A percentile compares a stretch with the other conserved stretches of the same genome.
Evolutionary conservation across 2,888 invertebrate species (phyloP).

Genomic region (Caenorhabditis virilis): DNA sequence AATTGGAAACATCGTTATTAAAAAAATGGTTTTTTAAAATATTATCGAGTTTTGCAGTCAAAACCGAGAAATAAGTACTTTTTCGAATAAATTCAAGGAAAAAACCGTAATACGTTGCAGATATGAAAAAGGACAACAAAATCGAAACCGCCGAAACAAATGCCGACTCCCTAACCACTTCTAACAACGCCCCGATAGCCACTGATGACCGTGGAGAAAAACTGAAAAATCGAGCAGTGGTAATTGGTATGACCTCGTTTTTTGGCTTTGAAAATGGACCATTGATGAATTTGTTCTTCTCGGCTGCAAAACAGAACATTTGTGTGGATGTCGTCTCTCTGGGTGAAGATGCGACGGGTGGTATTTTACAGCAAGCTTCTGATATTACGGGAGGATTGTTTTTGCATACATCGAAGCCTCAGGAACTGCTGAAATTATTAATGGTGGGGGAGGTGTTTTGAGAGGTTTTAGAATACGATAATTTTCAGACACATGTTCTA

Average conservation of each 20-base stretch:
- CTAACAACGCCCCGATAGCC: not conserved
- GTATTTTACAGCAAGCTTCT: slow-evolving; percentile 50
- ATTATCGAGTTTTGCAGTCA: not conserved
- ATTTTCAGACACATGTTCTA: slow-evolving; percentile 37
- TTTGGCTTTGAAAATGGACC: slow-evolving; percentile 42
- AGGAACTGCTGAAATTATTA: slow-evolving; percentile 16
- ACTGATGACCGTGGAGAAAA: slow-evolving; percentile 5
- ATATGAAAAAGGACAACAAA: slow-evolving; percentile 38
- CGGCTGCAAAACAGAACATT: slow-evolving; percentile 46
- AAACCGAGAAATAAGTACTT: no score
- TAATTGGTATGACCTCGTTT: slow-evolving; percentile 39
- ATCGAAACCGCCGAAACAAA: slow-evolving; percentile 9
- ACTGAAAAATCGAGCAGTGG: slow-evolving; percentile 29
- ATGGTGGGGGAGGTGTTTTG: slow-evolving; percentile 17
- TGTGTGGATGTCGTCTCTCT: slow-evolving; percentile 48
- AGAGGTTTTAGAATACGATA: not conserved
- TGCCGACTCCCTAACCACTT: slow-evolving; percentile 22
- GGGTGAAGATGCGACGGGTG: slow-evolving; percentile 38
- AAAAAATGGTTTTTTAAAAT: not conserved
- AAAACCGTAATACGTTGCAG: slow-evolving; percentile 13
- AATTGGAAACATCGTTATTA: no score
- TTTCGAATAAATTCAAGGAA: no score
- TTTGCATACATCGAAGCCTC: slow-evolving; percentile 14
- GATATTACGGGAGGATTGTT: slow-evolving; percentile 53
- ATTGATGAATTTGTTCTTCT: slow-evolving; percentile 53